phyloP scores from a whole-genome alignment of 2,888 invertebrate species.

The Dicranocentrus wangi region DNA sequence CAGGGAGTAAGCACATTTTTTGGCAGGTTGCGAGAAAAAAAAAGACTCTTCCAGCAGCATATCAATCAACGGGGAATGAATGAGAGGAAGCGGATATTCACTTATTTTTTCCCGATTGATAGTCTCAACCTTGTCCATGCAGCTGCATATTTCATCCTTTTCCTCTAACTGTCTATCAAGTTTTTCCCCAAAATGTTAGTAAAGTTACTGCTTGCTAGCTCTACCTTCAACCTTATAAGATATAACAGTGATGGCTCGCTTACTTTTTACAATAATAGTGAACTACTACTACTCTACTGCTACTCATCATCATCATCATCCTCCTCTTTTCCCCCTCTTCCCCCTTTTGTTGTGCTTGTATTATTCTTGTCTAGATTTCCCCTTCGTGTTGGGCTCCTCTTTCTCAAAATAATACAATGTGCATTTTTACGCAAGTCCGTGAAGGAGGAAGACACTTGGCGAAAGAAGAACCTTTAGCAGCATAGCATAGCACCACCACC shows the following conservation, averaged over 20 bases:
- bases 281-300: no score
- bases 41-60: constrained; percentile 41
- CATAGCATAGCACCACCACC: no score
- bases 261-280: constrained; percentile 23
- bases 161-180: background rate
- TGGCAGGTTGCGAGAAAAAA: background rate
- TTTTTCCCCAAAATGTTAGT: no score
- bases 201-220: no score
- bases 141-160: constrained; percentile 43
- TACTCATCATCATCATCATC: constrained; percentile 15
- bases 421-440: background rate
- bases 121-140: constrained; percentile 62
- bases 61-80: constrained; percentile 66
- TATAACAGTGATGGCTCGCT: constrained; percentile 18
- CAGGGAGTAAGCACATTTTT: background rate
- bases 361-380: constrained; percentile 44
- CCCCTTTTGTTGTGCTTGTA: constrained; percentile 45
- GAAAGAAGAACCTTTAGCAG: no score
- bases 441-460: no score
- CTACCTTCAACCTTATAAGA: constrained; percentile 19
- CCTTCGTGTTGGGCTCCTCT: constrained; percentile 13
- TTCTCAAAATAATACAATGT: constrained; percentile 6
- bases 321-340: constrained; percentile 18
- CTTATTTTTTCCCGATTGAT: constrained; percentile 66
- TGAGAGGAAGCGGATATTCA: no score